These are phyloP conservation scores for Synergus umbraculus DNA, from an alignment of 2,888 invertebrate species.

Conservation along the genomic window DNA sequence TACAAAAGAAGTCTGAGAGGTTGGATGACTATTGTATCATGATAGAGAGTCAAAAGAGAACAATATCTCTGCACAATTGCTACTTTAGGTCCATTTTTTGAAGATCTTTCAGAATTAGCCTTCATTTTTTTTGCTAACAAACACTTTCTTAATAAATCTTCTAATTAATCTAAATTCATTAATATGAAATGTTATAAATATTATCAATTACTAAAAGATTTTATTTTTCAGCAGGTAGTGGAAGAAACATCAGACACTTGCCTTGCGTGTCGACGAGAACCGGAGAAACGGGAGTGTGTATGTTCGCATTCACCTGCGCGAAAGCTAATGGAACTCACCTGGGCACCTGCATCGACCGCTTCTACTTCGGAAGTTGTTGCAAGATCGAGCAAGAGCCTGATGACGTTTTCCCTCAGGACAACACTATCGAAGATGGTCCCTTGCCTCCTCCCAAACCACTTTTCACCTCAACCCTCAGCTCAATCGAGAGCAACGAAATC, in stretches of 20 bases:
- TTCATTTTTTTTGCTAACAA: neutral
- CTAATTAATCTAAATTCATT: neutral
- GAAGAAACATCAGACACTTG: conserved; percentile 92
- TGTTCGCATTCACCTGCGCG: conserved; percentile 96
- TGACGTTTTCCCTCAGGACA: conserved; percentile 80
- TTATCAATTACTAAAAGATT: neutral
- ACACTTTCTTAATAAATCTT: neutral
- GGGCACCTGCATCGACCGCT: conserved; percentile 94
- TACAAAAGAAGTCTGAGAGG: neutral
- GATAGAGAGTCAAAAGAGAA: neutral
- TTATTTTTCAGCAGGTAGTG: conserved; percentile 86
- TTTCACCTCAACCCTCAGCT: conserved; percentile 65
- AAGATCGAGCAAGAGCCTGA: conserved; percentile 83
- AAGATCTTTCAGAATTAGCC: neutral
- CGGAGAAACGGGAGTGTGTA: conserved; percentile 90
- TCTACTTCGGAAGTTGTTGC: conserved; percentile 96
- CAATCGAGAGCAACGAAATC: conserved; percentile 73
- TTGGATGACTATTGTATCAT: neutral
- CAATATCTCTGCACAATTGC: neutral
- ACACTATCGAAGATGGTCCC: conserved; percentile 80
- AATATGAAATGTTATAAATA: neutral
- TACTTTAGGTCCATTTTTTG: neutral
- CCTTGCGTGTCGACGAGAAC: conserved; percentile 91
- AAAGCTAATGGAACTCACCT: conserved; percentile 94
- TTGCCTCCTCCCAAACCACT: conserved; percentile 63